Conservation (phyloP, 2,797 vertebrate genomes). For the Platyrinchus mystaceus region DNA sequence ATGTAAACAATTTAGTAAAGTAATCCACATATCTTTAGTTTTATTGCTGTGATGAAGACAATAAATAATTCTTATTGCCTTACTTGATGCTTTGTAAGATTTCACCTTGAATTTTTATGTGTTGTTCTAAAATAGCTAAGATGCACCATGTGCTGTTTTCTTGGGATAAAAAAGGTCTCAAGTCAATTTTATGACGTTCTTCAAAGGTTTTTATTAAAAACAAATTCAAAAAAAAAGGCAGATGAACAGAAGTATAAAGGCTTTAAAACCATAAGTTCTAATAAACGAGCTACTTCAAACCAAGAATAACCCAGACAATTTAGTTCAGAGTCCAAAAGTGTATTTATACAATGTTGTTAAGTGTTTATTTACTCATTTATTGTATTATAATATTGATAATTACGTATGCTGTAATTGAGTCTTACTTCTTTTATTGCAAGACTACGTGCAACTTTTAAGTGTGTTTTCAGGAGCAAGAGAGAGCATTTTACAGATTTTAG, state of each 20-base stretch:
- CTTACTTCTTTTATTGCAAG: background rate
- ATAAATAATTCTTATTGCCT: background rate
- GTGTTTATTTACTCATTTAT: background rate
- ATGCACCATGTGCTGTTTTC: background rate
- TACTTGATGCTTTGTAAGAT: background rate
- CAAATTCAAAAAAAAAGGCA: background rate
- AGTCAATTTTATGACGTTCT: background rate
- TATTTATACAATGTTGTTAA: background rate
- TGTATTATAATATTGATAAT: background rate
- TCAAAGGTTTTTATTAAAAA: conserved; percentile 15
- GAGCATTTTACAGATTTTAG: background rate
- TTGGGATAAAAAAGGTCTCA: background rate
- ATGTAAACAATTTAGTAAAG: background rate
- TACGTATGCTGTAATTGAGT: background rate
- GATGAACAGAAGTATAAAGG: background rate
- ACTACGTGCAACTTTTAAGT: background rate
- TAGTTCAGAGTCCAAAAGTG: background rate
- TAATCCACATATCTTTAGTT: background rate
- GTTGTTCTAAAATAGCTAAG: background rate
- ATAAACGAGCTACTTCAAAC: background rate
- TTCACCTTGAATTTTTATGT: background rate
- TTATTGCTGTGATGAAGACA: background rate
- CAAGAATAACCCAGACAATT: background rate
- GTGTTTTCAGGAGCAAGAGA: background rate
- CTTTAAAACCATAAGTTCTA: background rate